Evolutionary conservation across 1,140 invertebrate species (phyloP).

Genomic region (Sitodiplosis mosellana): DNA sequence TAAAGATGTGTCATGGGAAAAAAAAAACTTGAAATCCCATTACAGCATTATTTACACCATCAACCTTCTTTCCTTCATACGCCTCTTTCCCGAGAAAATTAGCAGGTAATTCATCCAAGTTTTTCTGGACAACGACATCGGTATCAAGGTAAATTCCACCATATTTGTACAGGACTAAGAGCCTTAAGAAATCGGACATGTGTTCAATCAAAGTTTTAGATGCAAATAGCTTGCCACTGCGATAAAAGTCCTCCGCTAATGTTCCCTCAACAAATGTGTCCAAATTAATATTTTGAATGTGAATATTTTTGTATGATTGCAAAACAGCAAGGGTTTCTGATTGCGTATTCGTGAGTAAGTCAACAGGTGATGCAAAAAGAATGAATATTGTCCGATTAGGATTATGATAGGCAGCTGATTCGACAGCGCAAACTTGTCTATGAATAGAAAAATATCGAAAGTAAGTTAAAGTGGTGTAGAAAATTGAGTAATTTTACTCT

Average conservation of each 20-base stretch:
- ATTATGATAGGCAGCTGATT: constrained; percentile 42
- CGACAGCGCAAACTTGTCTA: constrained; percentile 44
- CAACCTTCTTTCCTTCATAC: too few relatives aligned
- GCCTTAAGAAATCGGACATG: constrained; percentile 49
- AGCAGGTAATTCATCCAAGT: constrained; percentile 31
- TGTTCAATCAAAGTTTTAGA: constrained; percentile 33
- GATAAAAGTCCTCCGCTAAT: constrained; percentile 38
- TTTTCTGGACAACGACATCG: constrained; percentile 49
- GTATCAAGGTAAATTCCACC: constrained; percentile 61
- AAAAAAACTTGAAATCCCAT: too few relatives aligned
- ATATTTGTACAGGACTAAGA: constrained; percentile 52
- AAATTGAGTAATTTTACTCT: too few relatives aligned
- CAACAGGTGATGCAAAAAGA: constrained; percentile 30
- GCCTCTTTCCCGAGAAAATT: constrained; percentile 51
- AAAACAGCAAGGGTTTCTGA: constrained; percentile 26
- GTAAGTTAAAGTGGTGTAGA: too few relatives aligned
- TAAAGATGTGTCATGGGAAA: too few relatives aligned
- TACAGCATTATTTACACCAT: too few relatives aligned
- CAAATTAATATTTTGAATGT: constrained; percentile 32
- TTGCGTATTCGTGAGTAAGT: constrained; percentile 11
- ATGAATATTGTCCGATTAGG: constrained; percentile 34
- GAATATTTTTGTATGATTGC: constrained; percentile 37
- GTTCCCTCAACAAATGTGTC: constrained; percentile 36
- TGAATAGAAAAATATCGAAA: too few relatives aligned
- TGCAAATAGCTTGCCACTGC: constrained; percentile 30